Conservation (phyloP, 2,797 vertebrate species). For the Crenichthys baileyi region DNA sequence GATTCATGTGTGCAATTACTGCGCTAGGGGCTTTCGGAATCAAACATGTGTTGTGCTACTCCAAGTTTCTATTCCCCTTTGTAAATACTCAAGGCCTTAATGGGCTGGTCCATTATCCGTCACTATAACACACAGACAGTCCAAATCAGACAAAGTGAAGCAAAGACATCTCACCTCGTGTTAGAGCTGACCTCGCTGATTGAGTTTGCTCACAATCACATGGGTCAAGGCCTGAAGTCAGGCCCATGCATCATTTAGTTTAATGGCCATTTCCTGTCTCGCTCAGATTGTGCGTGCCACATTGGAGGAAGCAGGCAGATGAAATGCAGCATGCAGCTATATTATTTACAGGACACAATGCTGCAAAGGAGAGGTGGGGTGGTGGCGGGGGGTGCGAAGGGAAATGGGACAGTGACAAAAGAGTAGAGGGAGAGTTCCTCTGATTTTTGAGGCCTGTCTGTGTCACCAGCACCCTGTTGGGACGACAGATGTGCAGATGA, state of each 20-base stretch:
- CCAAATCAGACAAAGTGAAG: slow-evolving; percentile 51
- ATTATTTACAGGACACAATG: slow-evolving; percentile 45
- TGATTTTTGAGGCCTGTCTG: slow-evolving; percentile 78
- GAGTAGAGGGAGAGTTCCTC: slow-evolving; percentile 54
- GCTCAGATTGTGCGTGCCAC: slow-evolving; percentile 56
- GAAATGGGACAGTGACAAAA: slow-evolving; percentile 56
- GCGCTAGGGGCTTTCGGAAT: slow-evolving; percentile 52
- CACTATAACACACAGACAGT: slow-evolving; percentile 20
- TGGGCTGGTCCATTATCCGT: slow-evolving; percentile 41
- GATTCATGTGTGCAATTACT: slow-evolving; percentile 64
- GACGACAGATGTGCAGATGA: slow-evolving; percentile 85
- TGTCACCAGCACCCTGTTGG: slow-evolving; percentile 80
- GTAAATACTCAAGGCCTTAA: slow-evolving; percentile 55
- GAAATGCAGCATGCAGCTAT: slow-evolving; percentile 26
- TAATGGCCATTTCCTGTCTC: slow-evolving; percentile 75
- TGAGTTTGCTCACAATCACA: slow-evolving; percentile 81
- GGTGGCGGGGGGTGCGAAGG: not conserved
- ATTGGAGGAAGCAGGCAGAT: slow-evolving; percentile 51
- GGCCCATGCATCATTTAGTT: slow-evolving; percentile 73
- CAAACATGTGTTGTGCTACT: slow-evolving; percentile 68
- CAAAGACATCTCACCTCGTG: slow-evolving; percentile 41
- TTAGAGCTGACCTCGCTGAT: slow-evolving; percentile 72
- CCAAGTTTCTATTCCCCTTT: slow-evolving; percentile 63
- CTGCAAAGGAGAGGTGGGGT: not conserved
- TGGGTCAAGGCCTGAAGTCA: slow-evolving; percentile 75